Evolutionary conservation across 2,797 vertebrate species (phyloP).

Genomic region (Cetoscarus ocellatus): DNA sequence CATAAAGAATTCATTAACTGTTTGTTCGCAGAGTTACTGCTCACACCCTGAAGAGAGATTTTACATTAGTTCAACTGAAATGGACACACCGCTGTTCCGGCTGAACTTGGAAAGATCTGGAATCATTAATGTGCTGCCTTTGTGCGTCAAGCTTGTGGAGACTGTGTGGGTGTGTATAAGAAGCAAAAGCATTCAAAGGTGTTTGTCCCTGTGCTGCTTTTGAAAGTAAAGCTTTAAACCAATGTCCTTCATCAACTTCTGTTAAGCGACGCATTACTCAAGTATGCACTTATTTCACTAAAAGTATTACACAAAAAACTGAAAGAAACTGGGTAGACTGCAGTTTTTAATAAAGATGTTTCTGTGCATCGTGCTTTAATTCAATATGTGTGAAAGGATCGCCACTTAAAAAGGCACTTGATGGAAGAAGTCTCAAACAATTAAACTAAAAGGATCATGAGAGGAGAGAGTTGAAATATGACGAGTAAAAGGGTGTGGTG

Average conservation of each 20-base stretch:
- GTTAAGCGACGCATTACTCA: constrained; percentile 51
- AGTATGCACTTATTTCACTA: constrained; percentile 57
- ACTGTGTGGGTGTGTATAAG: constrained; percentile 23
- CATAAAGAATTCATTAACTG: constrained; percentile 16
- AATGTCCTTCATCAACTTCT: constrained; percentile 62
- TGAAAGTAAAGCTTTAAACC: constrained; percentile 60
- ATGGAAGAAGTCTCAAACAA: constrained; percentile 21
- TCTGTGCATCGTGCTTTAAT: constrained; percentile 38
- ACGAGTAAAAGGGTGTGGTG: constrained; percentile 6
- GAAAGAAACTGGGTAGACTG: constrained; percentile 43
- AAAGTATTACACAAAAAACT: constrained; percentile 60
- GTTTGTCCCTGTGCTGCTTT: constrained; percentile 41
- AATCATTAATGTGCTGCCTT: constrained; percentile 40
- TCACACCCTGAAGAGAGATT: constrained; percentile 15
- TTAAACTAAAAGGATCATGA: constrained; percentile 21
- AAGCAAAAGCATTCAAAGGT: constrained; percentile 42
- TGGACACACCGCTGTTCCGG: constrained; percentile 13
- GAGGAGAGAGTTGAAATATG: constrained; percentile 10
- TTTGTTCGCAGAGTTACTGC: constrained; percentile 17
- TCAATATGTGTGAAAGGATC: constrained; percentile 48
- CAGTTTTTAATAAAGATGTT: constrained; percentile 59
- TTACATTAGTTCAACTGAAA: constrained; percentile 4
- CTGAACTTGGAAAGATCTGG: constrained; percentile 7
- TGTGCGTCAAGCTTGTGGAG: constrained; percentile 17
- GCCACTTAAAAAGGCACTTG: constrained; percentile 60